phyloP scores from a whole-genome alignment of 1,140 invertebrate species.

The Drosophila orena region DNA sequence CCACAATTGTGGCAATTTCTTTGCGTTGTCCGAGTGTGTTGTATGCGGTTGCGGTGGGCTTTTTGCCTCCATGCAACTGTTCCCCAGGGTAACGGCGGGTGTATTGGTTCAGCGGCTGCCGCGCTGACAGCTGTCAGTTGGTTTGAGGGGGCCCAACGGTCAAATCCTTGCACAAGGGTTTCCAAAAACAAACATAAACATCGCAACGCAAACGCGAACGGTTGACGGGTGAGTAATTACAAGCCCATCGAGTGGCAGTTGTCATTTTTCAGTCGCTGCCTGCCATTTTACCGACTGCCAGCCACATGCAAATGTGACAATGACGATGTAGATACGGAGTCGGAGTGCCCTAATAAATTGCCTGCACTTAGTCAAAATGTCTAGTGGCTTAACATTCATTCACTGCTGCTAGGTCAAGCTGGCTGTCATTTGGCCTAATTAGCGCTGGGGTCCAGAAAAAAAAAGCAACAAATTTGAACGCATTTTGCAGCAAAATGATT shows the following conservation, averaged over 20 bases:
- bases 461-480: slow-evolving; percentile 32
- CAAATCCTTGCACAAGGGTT: slow-evolving; percentile 19
- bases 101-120: slow-evolving; percentile 34
- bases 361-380: slow-evolving; percentile 62
- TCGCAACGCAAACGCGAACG: not conserved
- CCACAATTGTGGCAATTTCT: slow-evolving; percentile 69
- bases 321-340: slow-evolving; percentile 58
- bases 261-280: slow-evolving; percentile 70
- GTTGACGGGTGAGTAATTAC: slow-evolving; percentile 64
- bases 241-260: slow-evolving; percentile 62
- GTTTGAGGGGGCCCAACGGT: not conserved
- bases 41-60: slow-evolving; percentile 33
- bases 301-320: slow-evolving; percentile 73
- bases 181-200: slow-evolving; percentile 61
- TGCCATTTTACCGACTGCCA: slow-evolving; percentile 64
- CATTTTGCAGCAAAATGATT: slow-evolving; percentile 63
- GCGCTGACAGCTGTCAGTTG: slow-evolving; percentile 37
- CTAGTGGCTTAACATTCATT: slow-evolving; percentile 38
- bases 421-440: slow-evolving; percentile 71
- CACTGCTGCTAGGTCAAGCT: slow-evolving; percentile 54
- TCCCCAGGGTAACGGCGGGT: slow-evolving; percentile 33
- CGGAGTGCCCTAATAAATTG: slow-evolving; percentile 64
- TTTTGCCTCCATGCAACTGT: not conserved
- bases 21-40: slow-evolving; percentile 69
- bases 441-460: slow-evolving; percentile 26